phyloP scores from a whole-genome alignment of 92 coral and sea anemone genomes.

The Epizoanthus illoricatus region DNA sequence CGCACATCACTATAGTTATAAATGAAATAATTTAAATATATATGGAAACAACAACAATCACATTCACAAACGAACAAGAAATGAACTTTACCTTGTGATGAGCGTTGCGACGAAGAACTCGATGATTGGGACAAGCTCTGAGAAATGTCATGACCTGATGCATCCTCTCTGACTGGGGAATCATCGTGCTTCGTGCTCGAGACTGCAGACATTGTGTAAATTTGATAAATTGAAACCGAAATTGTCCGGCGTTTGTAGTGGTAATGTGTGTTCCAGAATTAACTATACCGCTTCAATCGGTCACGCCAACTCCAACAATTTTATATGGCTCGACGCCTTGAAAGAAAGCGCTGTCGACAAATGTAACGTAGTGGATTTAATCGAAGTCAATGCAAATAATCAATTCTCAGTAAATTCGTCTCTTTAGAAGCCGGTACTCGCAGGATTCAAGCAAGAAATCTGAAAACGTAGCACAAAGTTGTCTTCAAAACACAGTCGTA shows the following conservation, averaged over 20 bases:
- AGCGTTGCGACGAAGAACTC: constrained; percentile 5
- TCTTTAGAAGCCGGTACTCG: constrained; percentile 6
- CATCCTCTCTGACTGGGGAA: constrained; percentile 29
- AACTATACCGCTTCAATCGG: constrained; percentile 18
- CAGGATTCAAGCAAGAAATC: constrained; percentile 32
- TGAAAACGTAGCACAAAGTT: constrained; percentile 15
- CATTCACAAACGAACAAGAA: constrained; percentile 6
- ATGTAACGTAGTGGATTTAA: constrained; percentile 25
- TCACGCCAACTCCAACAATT: constrained; percentile 31
- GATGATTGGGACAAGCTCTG: constrained; percentile 28
- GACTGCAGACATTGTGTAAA: constrained; percentile 19
- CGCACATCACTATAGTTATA: background rate
- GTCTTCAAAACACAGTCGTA: background rate
- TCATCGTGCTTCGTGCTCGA: constrained; percentile 23
- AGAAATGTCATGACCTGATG: constrained; percentile 1
- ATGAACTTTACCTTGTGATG: constrained; percentile 28
- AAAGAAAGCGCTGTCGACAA: background rate
- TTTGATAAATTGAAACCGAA: constrained; percentile 30
- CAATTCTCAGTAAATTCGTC: background rate
- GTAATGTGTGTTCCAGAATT: constrained; percentile 26
- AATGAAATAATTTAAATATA: constrained; percentile 3
- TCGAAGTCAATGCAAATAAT: constrained; percentile 9
- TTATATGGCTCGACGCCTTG: background rate
- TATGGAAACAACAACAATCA: constrained; percentile 17
- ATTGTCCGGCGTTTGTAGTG: constrained; percentile 4